phyloP scores from a whole-genome alignment of 2,113 vertebrate genomes.

The Pipra filicauda region DNA sequence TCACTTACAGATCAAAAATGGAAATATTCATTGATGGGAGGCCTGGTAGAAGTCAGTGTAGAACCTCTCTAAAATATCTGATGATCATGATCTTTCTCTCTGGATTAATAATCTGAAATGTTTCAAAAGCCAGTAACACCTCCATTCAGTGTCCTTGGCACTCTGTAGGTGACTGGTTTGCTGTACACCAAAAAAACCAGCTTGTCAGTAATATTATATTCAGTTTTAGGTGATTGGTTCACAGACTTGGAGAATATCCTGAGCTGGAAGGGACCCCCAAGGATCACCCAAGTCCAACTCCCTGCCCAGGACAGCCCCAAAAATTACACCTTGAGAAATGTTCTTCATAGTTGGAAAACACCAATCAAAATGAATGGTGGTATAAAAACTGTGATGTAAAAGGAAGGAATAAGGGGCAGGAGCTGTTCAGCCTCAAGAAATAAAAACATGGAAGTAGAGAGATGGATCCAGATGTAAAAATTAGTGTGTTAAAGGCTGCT shows the following conservation, averaged over 20 bases:
- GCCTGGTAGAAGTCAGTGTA: neutral
- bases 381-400: neutral
- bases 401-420: neutral
- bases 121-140: neutral
- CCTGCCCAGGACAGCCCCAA: neutral
- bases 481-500: neutral
- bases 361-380: neutral
- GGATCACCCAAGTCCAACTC: neutral
- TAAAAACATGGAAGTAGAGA: no score
- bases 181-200: neutral
- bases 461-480: neutral
- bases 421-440: neutral
- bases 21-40: neutral
- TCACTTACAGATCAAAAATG: neutral
- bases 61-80: neutral
- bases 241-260: neutral
- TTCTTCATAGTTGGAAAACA: neutral
- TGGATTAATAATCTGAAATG: neutral
- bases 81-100: neutral
- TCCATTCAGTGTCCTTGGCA: neutral
- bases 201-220: neutral
- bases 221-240: neutral
- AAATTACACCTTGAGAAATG: neutral
- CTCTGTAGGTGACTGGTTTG: neutral
- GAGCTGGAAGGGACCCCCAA: neutral